Conservation (phyloP, 2,797 vertebrate genomes). For the Thripadectes ignobilis region DNA sequence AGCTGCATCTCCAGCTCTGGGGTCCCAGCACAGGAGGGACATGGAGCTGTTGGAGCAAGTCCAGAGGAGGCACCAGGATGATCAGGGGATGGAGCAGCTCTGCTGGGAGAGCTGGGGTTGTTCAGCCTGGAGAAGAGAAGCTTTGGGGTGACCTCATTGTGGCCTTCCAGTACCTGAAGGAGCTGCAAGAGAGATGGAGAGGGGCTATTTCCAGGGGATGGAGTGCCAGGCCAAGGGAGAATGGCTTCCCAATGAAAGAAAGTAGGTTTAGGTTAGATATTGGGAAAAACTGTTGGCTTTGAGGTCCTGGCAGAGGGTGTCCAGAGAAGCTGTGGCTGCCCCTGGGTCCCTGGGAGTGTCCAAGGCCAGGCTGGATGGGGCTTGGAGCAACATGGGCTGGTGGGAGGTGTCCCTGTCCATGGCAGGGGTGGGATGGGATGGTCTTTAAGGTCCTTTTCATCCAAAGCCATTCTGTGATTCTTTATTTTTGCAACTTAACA, state of each 20-base stretch:
- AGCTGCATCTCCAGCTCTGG: background rate
- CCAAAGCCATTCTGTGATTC: rapidly evolving
- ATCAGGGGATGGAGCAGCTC: background rate
- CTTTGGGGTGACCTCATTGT: rapidly evolving
- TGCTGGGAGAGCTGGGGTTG: background rate
- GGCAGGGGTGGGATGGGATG: rapidly evolving
- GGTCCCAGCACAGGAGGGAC: rapidly evolving
- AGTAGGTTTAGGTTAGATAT: rapidly evolving
- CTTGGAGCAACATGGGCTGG: background rate
- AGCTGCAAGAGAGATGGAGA: rapidly evolving
- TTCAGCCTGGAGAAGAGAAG: background rate
- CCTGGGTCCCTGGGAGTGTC: background rate
- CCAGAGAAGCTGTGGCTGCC: background rate
- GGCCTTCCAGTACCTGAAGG: background rate
- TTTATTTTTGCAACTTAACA: too few species aligned
- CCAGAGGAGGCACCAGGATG: background rate
- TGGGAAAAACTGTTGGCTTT: rapidly evolving
- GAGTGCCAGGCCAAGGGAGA: rapidly evolving
- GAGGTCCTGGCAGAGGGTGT: background rate
- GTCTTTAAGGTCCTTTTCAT: rapidly evolving
- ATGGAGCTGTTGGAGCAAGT: background rate
- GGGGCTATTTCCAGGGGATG: background rate
- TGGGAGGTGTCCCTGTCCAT: background rate
- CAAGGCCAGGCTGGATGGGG: background rate
- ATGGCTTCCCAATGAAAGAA: background rate